Evolutionary conservation across 2,797 vertebrate species (phyloP), one percentile per base, ranked within the genome.

Genomic region (Epinephelus malabaricus): DNA sequence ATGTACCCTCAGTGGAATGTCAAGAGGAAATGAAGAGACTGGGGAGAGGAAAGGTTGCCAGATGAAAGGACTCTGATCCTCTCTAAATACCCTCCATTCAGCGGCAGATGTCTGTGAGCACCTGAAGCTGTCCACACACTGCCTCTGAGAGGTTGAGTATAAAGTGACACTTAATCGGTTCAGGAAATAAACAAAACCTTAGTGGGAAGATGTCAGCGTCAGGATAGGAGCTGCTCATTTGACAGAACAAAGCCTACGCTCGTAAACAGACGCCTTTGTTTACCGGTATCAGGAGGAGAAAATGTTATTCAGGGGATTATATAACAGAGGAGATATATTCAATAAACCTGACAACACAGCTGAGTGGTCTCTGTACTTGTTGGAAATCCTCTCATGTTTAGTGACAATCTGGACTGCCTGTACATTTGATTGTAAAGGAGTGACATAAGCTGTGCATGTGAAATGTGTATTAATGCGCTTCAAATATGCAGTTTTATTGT

Each of bases 51-150:
- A 49, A 63, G 79, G 63, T 58, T 87, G 62, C 59, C 65, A 70
- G 83, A 83, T 83, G 60, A 92, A 86, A 87, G 61, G 63, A 54
- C 46, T 82, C 72, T 68, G 69, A 88, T 88, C 70, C 73, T 63
- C 59, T 68, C 67, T 81, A 91, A 84, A 83, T 76, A 74, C 72
- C 71, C 61, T 66, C 65, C 21, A 4, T 74, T 85, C 60, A 55
- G 64, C 64, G 69, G 54, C 83, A 87, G 59, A 88, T 70, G 78
- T 81, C 68, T 59, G 38, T 34, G 40, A 81, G 55, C 60, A 85
- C 68, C 81, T 79, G 76, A 74, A 53, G 61, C 45, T 34, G 3
- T 62, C 68, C 40, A 12, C 40, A 40, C 12, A 2, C 21, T 18
- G 46, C 55, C n/a, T 71, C 49, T 43, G 73, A 66, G 40, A 80